Evolutionary conservation across 2,797 vertebrate species (phyloP).

Genomic region (Galago senegalensis): DNA sequence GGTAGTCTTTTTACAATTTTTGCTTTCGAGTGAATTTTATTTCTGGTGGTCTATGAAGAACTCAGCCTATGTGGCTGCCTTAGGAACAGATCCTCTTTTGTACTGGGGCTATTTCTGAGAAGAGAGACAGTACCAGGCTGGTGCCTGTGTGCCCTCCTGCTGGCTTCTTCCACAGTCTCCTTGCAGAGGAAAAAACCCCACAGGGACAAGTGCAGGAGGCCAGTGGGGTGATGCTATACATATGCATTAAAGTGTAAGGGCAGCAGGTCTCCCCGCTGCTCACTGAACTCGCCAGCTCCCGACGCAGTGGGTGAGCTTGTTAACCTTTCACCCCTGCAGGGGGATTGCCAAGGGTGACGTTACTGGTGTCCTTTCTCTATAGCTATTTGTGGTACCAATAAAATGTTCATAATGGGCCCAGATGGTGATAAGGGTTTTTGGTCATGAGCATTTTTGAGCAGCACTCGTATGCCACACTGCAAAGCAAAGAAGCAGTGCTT

Average conservation of each 20-base stretch:
- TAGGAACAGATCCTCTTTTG: not conserved
- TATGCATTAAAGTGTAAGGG: not conserved
- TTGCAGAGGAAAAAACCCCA: not conserved
- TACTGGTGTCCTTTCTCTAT: not conserved
- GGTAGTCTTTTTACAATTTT: not conserved
- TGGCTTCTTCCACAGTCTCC: conserved; percentile 36
- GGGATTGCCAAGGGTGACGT: not conserved
- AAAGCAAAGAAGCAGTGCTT: not conserved
- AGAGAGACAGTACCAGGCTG: conserved; percentile 6
- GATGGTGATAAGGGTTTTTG: not conserved
- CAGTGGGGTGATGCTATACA: not conserved
- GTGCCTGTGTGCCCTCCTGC: not conserved
- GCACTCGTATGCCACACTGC: not conserved
- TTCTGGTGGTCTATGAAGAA: not conserved
- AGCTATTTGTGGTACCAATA: conserved; percentile 40
- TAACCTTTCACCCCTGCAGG: conserved; percentile 65
- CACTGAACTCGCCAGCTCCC: not conserved
- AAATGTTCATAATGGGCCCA: conserved; percentile 24
- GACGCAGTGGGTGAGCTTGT: conserved; percentile 6
- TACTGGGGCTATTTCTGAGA: not conserved
- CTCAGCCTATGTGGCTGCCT: not conserved
- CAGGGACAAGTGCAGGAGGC: not conserved
- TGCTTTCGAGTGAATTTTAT: not conserved
- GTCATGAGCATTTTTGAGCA: not conserved
- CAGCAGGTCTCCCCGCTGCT: not conserved